Percentiles rank a stretch among this genome's conserved stretches.
These are phyloP conservation scores for Tridacna crocea DNA, from an alignment of 2,888 invertebrate species.

Conservation along the genomic window DNA sequence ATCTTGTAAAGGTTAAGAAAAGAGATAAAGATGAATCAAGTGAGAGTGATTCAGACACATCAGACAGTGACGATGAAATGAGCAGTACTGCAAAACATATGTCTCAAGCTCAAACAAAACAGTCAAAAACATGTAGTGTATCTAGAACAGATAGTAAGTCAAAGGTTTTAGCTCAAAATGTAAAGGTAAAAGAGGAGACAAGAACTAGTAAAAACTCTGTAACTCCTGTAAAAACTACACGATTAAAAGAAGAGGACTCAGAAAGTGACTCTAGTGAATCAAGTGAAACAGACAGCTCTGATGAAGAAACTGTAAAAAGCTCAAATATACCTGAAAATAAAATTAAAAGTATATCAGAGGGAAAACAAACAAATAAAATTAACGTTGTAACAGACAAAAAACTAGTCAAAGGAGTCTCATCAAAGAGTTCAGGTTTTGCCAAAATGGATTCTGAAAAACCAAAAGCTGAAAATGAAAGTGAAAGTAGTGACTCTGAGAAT, in stretches of 20 bases:
- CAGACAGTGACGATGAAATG: not conserved
- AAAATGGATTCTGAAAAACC: no score
- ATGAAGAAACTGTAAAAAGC: not conserved
- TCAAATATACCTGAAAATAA: not conserved
- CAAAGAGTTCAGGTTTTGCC: no score
- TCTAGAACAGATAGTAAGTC: not conserved
- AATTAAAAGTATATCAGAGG: not conserved
- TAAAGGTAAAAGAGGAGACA: not conserved
- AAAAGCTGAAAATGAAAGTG: conserved; percentile 78
- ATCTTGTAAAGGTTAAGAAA: conserved; percentile 62
- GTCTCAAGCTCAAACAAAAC: not conserved
- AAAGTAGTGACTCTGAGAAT: conserved; percentile 80
- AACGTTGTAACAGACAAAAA: not conserved
- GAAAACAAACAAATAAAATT: conserved; percentile 24
- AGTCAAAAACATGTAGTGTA: no score
- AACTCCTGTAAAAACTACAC: not conserved
- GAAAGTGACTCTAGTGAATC: not conserved
- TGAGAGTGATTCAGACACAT: conserved; percentile 3
- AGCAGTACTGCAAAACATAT: not conserved
- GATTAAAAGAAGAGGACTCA: not conserved
- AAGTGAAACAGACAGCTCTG: conserved; percentile 5
- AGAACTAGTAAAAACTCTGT: not conserved
- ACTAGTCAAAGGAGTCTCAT: no score
- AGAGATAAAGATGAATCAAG: conserved; percentile 34
- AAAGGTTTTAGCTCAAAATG: not conserved